Evolutionary conservation across 1,140 invertebrate genomes (phyloP).

Genomic region (Diorhabda sublineata): DNA sequence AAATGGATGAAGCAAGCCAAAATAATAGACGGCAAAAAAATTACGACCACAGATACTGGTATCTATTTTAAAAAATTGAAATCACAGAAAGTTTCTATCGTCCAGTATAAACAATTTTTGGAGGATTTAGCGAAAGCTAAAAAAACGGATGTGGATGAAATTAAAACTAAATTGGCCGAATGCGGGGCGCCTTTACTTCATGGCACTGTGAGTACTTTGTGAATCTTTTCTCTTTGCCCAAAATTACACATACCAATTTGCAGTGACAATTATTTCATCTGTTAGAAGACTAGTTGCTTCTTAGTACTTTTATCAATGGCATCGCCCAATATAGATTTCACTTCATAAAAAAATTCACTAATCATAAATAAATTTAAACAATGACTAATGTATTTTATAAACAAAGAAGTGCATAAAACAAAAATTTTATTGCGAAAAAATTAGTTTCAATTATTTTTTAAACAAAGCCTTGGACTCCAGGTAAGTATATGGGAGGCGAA

Average conservation of each 20-base stretch:
- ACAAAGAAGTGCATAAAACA: too few relatives aligned
- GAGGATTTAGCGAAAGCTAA: slow-evolving; percentile 58
- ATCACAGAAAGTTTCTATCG: slow-evolving; percentile 51
- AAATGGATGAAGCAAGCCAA: slow-evolving; percentile 73
- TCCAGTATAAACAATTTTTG: slow-evolving; percentile 57
- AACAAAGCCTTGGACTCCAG: too few relatives aligned
- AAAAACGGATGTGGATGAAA: slow-evolving; percentile 52
- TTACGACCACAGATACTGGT: slow-evolving; percentile 66
- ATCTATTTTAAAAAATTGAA: slow-evolving; percentile 66
- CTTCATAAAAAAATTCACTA: too few relatives aligned
- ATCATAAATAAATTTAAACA: too few relatives aligned
- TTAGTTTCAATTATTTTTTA: too few relatives aligned
- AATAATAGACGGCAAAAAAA: slow-evolving; percentile 65
- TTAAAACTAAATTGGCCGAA: slow-evolving; percentile 53
- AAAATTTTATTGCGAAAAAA: too few relatives aligned
- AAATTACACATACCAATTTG: background rate
- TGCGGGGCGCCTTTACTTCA: slow-evolving; percentile 53
- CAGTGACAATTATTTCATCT: background rate
- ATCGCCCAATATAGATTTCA: too few relatives aligned
- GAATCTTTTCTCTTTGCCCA: background rate
- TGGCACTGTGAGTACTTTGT: slow-evolving; percentile 40
- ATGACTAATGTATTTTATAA: too few relatives aligned
- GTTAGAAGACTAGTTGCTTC: background rate
- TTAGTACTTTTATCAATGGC: too few relatives aligned
- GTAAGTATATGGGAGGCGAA: too few relatives aligned